These are phyloP conservation scores for Siderastrea siderea DNA, from an alignment of 92 coral and sea anemone genomes.

Conservation along the genomic window DNA sequence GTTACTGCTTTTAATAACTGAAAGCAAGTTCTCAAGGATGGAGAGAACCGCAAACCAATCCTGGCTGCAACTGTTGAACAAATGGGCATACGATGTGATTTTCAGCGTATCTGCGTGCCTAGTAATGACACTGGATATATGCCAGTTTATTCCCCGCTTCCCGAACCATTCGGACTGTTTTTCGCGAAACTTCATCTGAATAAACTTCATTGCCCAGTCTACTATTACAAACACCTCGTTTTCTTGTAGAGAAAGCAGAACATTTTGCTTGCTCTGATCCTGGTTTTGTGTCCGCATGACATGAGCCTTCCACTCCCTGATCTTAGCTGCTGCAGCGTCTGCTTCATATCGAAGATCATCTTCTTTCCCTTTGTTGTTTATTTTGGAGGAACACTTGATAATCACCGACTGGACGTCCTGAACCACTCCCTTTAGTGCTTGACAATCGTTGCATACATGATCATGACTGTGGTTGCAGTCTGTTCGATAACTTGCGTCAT, in stretches of 20 bases:
- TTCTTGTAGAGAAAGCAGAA: constrained; percentile 38
- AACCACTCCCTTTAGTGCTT: neutral
- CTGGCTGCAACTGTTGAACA: constrained; percentile 66
- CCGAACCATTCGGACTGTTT: constrained; percentile 36
- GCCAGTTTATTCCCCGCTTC: constrained; percentile 63
- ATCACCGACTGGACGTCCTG: neutral
- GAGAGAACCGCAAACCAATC: constrained; percentile 70
- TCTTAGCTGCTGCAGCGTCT: constrained; percentile 38
- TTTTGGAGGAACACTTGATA: neutral
- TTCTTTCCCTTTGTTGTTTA: constrained; percentile 9
- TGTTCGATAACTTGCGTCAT: neutral
- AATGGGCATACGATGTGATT: constrained; percentile 56
- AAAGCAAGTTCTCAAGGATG: constrained; percentile 39
- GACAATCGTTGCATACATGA: neutral
- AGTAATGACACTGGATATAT: constrained; percentile 54
- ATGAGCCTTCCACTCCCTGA: constrained; percentile 68
- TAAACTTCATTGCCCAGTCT: constrained; percentile 66
- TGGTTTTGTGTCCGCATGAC: constrained; percentile 63
- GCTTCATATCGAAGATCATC: constrained; percentile 50
- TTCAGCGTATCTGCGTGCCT: constrained; percentile 27
- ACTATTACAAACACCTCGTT: constrained; percentile 46
- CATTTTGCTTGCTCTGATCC: constrained; percentile 56
- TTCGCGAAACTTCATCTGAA: constrained; percentile 46
- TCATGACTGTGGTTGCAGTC: constrained; percentile 2
- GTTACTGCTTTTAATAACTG: neutral